phyloP scores from a whole-genome alignment of 2,797 vertebrate species.

The Myioborus miniatus region DNA sequence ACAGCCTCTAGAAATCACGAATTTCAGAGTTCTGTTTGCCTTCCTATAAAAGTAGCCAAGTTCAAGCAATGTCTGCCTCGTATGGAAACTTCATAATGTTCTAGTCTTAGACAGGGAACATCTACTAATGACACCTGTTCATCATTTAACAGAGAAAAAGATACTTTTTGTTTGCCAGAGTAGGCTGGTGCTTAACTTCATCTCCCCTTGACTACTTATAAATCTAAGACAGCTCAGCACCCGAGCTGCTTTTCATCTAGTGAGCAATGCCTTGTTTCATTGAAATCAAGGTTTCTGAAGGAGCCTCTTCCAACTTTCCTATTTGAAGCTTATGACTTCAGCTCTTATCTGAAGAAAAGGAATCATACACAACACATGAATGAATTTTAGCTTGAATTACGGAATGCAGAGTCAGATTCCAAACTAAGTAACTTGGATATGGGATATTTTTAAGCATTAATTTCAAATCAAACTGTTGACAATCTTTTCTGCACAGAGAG shows the following conservation, averaged over 20 bases:
- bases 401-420: background rate
- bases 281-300: constrained; percentile 10
- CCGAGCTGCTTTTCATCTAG: background rate
- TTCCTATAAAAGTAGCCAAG: background rate
- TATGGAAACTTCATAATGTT: background rate
- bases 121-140: background rate
- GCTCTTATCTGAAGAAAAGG: background rate
- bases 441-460: constrained; percentile 14
- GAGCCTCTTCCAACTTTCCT: background rate
- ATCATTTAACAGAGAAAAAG: background rate
- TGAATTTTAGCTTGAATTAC: background rate
- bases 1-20: background rate
- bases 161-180: background rate
- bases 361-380: background rate
- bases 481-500: background rate
- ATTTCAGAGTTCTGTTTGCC: background rate
- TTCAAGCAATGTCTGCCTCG: background rate
- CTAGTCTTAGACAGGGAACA: background rate
- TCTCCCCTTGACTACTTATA: background rate
- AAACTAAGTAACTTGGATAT: background rate
- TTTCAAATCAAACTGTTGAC: constrained; percentile 22
- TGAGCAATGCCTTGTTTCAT: background rate
- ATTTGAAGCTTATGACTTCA: background rate
- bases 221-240: background rate
- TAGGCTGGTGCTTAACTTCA: background rate